Base-by-base conservation (phyloP, 2,797 vertebrate genomes). In the Coendou prehensilis region DNA sequence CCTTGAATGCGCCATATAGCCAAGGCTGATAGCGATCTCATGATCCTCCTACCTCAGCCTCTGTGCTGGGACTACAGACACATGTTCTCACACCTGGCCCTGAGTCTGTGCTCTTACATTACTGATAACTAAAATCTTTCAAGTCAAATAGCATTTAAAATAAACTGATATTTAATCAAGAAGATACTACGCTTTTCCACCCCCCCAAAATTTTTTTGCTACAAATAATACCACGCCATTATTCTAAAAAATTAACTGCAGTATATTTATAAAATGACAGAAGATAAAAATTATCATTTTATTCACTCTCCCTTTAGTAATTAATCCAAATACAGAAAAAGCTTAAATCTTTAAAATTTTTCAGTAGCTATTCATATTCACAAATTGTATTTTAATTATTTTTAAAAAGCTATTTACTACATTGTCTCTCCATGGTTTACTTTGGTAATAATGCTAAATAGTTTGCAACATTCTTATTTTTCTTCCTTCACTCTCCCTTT, bases 361-460 rank as follows among this genome's bases (percentile, higher is more conserved):
- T 81, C 56, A 63, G 47, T 85, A 86, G 59, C 56, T 28, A 87
- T 30, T 85, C 50, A 87, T 20, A 33, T 52, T 87, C 57, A 81
- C 9, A 47, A 96, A 73, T 61, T 59, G 37, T 6, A 54, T 80
- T 89, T 80, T 75, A 33, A 67, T 64, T 81, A 15, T 71, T 71
- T 71, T 69, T 56, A 56, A 80, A 86, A 69, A 95, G 23, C 20
- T 80, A 56, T 69, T 93, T 96, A 41, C 33, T 79, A 87, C 52
- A 86, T n/a, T 95, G 8, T 86, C 64, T 85, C 87, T 73, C 20
- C 33, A 86, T 75, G 15, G 64, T 52, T 90, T 86, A 85, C 89
- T 89, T 84, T 76, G 71, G 33, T 18, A 86, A 52, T 23, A 93
- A 89, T 17, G 64, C 2, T 73, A 71, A 91, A 20, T 4, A 30